Evolutionary conservation across 2,888 invertebrate genomes (phyloP).

Genomic region (Dastarcus helophoroides): DNA sequence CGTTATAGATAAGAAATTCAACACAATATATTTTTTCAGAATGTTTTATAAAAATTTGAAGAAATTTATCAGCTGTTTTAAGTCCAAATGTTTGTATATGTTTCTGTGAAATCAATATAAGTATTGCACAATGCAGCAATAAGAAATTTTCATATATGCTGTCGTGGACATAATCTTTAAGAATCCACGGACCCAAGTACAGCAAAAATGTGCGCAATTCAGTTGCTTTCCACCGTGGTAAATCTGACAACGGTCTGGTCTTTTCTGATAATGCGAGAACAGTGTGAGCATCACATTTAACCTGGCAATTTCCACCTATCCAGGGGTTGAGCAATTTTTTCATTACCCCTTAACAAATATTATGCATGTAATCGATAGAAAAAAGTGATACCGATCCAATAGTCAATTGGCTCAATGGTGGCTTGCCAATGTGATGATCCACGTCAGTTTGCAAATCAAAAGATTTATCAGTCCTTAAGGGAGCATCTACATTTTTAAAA

Average conservation of each 20-base stretch:
- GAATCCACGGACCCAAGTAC: neutral
- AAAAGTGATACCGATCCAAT: slow-evolving; percentile 1
- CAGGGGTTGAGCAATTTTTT: neutral
- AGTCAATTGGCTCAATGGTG: neutral
- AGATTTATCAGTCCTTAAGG: slow-evolving; percentile 2
- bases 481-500: too few species aligned
- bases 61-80: slow-evolving; percentile 7
- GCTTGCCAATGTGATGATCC: too few species aligned
- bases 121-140: too few species aligned
- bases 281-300: too few species aligned
- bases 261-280: too few species aligned
- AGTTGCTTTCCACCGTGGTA: neutral
- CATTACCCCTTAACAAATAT: slow-evolving; percentile 1
- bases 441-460: neutral
- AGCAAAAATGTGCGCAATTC: neutral
- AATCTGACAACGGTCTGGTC: neutral
- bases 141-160: too few species aligned
- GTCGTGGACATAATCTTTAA: too few species aligned
- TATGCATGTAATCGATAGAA: slow-evolving; percentile 2
- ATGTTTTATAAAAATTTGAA: slow-evolving; percentile 12
- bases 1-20: slow-evolving; percentile 12
- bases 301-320: too few species aligned
- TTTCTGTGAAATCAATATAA: too few species aligned
- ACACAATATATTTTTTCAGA: slow-evolving; percentile 10
- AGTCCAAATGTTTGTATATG: too few species aligned